Evolutionary conservation across 2,113 vertebrate species (phyloP), one percentile per base, ranked within the genome.

Genomic region (Brachirus orientalis): DNA sequence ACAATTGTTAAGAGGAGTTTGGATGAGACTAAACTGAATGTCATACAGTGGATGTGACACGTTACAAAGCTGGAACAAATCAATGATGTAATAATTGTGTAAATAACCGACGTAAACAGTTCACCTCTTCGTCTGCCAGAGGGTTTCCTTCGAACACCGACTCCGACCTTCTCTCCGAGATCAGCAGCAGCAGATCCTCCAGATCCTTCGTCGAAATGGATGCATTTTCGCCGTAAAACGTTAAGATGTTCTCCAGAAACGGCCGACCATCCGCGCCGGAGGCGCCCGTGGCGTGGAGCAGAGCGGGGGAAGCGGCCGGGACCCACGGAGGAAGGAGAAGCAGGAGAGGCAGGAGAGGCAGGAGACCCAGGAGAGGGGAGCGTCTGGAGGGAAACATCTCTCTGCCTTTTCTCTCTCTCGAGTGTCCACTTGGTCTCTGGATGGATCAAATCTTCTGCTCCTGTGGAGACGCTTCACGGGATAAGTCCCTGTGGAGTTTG

Each of bases 211-310:
- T 57, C 0, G 90, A 80, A 1, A 94, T 82, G 0, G 91, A 88
- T 2, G 36, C 0, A 62, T 91, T 92, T 17, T 86, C 56, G 0
- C 88, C 87, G 36, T 90, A 93, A 48, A 69, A 93, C 1, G 7
- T 81, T 9, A 93, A 50, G 53, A 93, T 66, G 4, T 88, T 68
- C 18, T 83, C 62, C 48, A 93, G 13, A 48, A 82, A 85, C 0
- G 1, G n/a, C 0, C 20, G 14, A 14, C 57, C n/a, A 9, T 8
- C 35, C 7, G 16, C 7, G 12, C 2, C 17, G 33, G 28, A 8
- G 2, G 8, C 2, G 45, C 18, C 19, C 8, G 17, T 6, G 33
- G 10, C n/a, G 2, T 6, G 17, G 40, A 43, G 10, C 40, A 43
- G 40, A 2, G 40, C 14, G 40, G 40, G 14, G 40, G 28, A 28